phyloP scores from a whole-genome alignment of 2,113 vertebrate genomes.

The Melospiza melodia region DNA sequence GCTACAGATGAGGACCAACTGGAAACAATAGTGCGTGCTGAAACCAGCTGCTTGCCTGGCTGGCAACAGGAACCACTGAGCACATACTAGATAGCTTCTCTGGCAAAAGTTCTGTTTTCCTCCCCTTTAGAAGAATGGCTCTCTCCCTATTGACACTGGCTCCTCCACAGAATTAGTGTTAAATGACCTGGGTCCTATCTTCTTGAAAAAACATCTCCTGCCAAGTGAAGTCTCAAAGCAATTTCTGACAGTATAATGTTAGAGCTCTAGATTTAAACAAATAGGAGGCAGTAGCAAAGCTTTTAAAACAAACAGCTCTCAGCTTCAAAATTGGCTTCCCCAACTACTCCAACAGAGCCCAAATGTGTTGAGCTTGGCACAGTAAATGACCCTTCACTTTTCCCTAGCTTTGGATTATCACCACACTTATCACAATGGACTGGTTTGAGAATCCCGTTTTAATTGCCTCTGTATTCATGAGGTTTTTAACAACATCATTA shows the following conservation, averaged over 20 bases:
- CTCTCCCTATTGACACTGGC: neutral
- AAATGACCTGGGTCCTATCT: constrained; percentile 43
- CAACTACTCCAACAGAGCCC: constrained; percentile 38
- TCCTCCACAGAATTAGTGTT: neutral
- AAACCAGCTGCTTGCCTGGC: constrained; percentile 60
- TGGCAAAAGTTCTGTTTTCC: constrained; percentile 16
- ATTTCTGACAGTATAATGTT: constrained; percentile 43
- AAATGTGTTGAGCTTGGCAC: constrained; percentile 55
- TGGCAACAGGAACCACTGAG: neutral
- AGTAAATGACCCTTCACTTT: constrained; percentile 54
- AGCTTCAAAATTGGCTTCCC: constrained; percentile 51
- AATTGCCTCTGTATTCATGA: constrained; percentile 14
- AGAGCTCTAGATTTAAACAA: constrained; percentile 57
- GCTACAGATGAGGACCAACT: constrained; percentile 60
- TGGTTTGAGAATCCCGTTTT: neutral
- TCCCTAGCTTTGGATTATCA: constrained; percentile 37
- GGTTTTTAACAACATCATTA: constrained; percentile 23
- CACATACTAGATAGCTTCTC: neutral
- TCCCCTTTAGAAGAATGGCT: neutral
- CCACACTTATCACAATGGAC: constrained; percentile 3
- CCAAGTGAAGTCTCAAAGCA: constrained; percentile 31
- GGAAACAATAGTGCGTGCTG: constrained; percentile 60
- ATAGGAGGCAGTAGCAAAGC: constrained; percentile 53
- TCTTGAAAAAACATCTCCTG: constrained; percentile 28
- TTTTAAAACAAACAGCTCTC: constrained; percentile 64